Evolutionary conservation across 2,797 vertebrate genomes (phyloP), one percentile per base, ranked within the genome.

Genomic region (Sebastes itinus): DNA sequence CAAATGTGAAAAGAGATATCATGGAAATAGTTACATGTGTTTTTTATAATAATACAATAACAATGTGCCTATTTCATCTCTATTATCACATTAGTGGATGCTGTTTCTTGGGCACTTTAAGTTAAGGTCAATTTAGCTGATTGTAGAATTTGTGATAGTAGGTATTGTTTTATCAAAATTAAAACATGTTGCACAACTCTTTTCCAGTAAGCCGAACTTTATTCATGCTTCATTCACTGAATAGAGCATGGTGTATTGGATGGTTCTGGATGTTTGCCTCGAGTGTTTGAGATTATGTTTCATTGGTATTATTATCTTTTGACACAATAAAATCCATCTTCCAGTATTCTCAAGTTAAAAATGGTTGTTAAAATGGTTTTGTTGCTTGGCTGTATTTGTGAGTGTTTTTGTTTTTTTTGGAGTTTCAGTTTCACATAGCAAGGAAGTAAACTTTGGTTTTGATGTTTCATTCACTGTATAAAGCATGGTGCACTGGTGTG

Each of bases 241-340:
- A 38, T 38, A 22, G 35, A 20, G 61, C 5, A 33, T 54, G 16
- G 16, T 55, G 67, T 25, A 22, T 42, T 62, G 58, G 20, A 23
- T 32, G 9, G 72, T 75, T 75, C 11, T 71, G 25, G 55, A 78
- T 68, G 32, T 46, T 72, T 77, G 76, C 80, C 70, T 78, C 32
- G 71, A 66, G 76, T 77, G 77, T 64, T 78, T 32, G 65, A 68
- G 71, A 80, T 88, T 62, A 88, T 85, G 69, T 83, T 88, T 90
- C 83, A 87, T 86, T 90, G 75, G 80, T 87, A 77, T 63, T 46
- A 84, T 87, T 87, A 82, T 91, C 74, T 76, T 77, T 84, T 68
- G 66, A 81, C 49, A 72, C 59, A 80, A 83, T 58, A 69, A 66
- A 52, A 54, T 62, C 65, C 49, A 46, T 46, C 42, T 46, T 52